Base-by-base conservation (phyloP, 2,888 invertebrate species). In the Platynereis dumerilii region DNA sequence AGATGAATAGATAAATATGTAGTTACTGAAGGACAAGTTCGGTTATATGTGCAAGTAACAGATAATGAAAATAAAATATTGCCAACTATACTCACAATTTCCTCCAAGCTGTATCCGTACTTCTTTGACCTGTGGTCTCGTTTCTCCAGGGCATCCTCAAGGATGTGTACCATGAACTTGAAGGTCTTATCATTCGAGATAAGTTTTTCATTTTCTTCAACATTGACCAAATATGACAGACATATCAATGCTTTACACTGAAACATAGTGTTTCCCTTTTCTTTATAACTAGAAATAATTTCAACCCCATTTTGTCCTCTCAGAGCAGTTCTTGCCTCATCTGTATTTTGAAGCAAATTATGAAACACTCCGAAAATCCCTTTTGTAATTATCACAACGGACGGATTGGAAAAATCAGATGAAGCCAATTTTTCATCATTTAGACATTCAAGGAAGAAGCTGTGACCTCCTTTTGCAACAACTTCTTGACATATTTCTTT, bases 161-260 rank as follows among this genome's bases (percentile, higher is more conserved):
- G 48, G 17, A 48, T 48, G n/a, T 48, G 20, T n/a, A 22, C 22
- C 7, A n/a, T 7, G n/a, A 48, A 48, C 22, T 48, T 48, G 48
- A 48, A 48, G 17, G n/a, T 48, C 22, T 22, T 22, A 22, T 48
- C 48, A 48, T n/a, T 22, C 5, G 48, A 48, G 22, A 20, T 48
- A n/a, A 48, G 48, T 22, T 20, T n/a, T 20, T 48, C 48, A 22
- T 48, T 48, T 48, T 48, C 48, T n/a, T n/a, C 22, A 20, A 10
- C 48, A 22, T 48, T 22, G 7, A 48, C 17, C 7, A 48, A 7
- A n/a, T 48, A 48, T 20, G 48, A n/a, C 5, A 48, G 48, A 22
- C 48, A 48, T 5, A 48, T 48, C 7, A 48, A 7, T n/a, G 48
- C n/a, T n/a, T 48, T 48, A n/a, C 48, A 48, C 48, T 48, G 48